Percentiles rank a stretch among this genome's conserved stretches.
Conservation (phyloP, 2,113 vertebrate genomes). For the Microcebus griseorufus region DNA sequence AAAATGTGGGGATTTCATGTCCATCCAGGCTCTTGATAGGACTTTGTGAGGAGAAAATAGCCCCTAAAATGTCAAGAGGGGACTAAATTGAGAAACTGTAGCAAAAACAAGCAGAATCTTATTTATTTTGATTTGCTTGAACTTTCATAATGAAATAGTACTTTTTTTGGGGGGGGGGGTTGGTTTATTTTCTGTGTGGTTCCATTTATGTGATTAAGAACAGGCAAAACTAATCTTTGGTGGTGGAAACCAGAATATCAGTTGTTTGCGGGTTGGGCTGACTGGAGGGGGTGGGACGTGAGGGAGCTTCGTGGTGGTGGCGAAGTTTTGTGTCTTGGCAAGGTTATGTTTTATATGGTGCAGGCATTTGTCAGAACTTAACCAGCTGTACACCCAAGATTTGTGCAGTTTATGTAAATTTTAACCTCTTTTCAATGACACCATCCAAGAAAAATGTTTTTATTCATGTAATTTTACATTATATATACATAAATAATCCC, state of each 20-base stretch:
- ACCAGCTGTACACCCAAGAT: not conserved
- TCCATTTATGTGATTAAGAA: not conserved
- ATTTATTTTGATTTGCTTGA: not conserved
- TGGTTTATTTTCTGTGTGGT: not conserved
- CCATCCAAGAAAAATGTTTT: not conserved
- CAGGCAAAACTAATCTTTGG: not conserved
- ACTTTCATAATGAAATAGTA: not conserved
- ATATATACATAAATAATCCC: not conserved
- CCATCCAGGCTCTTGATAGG: constrained; percentile 41
- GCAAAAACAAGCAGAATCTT: constrained; percentile 25
- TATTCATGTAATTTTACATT: not conserved
- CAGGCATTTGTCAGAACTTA: not conserved
- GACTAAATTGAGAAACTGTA: constrained; percentile 63
- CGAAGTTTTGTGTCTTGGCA: not conserved
- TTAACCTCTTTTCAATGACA: not conserved
- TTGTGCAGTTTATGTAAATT: not conserved
- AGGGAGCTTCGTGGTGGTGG: not conserved
- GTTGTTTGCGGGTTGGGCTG: not conserved
- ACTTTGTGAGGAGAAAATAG: constrained; percentile 57
- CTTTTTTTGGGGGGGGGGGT: too few relatives aligned
- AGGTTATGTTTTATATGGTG: not conserved
- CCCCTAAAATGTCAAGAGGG: constrained; percentile 61
- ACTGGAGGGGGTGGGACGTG: not conserved
- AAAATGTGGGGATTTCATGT: constrained; percentile 44
- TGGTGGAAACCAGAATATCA: not conserved